Conservation (phyloP, 2,113 vertebrate genomes). For the Rhinichthys klamathensis region DNA sequence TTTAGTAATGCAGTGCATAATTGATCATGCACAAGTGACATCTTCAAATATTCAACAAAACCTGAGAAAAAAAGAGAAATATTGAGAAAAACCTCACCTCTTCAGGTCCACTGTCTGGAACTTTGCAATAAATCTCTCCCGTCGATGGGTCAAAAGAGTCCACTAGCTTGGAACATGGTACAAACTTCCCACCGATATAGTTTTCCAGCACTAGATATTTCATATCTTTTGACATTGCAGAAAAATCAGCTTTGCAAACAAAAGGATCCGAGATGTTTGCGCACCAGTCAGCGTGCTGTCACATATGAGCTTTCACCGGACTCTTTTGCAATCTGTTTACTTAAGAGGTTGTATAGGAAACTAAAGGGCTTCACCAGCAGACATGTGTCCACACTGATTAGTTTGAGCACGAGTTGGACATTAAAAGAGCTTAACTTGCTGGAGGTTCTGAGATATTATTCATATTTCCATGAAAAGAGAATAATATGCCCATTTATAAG, state of each 20-base stretch:
- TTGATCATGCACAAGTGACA: not conserved
- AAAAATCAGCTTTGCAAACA: slow-evolving; percentile 8
- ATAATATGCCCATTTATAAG: not conserved
- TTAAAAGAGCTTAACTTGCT: not conserved
- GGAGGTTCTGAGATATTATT: not conserved
- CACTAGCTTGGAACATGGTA: slow-evolving; percentile 80
- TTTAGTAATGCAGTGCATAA: not conserved
- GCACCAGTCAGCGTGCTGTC: not conserved
- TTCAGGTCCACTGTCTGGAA: slow-evolving; percentile 87
- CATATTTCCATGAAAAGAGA: not conserved
- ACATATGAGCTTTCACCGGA: slow-evolving; percentile 17
- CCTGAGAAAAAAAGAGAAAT: not conserved
- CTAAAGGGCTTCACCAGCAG: not conserved
- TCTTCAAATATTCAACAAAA: not conserved
- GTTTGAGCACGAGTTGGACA: not conserved
- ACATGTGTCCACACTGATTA: not conserved
- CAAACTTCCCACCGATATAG: slow-evolving; percentile 88
- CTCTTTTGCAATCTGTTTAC: slow-evolving; percentile 32
- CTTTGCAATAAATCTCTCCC: slow-evolving; percentile 87
- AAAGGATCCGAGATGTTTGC: not conserved
- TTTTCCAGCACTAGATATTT: slow-evolving; percentile 85
- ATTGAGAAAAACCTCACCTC: slow-evolving; percentile 80
- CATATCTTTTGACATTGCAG: slow-evolving; percentile 26
- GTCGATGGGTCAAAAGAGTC: slow-evolving; percentile 91
- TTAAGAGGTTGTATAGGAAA: not conserved